A percentile compares a stretch with the other conserved stretches of the same genome.
phyloP scores from a whole-genome alignment of 2,888 invertebrate species.

The Diarsia rubi region DNA sequence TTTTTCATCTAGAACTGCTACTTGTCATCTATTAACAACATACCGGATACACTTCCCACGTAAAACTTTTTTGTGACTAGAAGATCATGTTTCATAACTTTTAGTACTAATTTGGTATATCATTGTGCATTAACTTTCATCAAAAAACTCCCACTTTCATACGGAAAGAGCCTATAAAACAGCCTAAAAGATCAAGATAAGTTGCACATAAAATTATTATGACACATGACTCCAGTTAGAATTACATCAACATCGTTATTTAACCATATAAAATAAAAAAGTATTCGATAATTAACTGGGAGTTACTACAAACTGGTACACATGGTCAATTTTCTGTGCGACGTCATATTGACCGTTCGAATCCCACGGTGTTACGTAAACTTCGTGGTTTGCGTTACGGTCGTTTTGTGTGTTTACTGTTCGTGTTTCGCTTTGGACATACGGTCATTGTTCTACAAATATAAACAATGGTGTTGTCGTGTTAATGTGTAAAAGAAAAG shows the following conservation, averaged over 20 bases:
- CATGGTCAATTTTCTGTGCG: conserved; percentile 66
- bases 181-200: conserved; percentile 60
- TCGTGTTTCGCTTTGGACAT: conserved; percentile 52
- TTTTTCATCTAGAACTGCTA: conserved; percentile 55
- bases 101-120: conserved; percentile 63
- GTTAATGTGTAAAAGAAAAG: conserved; percentile 53
- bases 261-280: conserved; percentile 53
- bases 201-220: conserved; percentile 63
- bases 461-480: conserved; percentile 55
- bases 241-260: conserved; percentile 64
- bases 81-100: conserved; percentile 62
- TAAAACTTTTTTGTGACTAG: conserved; percentile 36
- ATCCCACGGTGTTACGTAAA: conserved; percentile 80
- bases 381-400: conserved; percentile 50
- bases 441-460: conserved; percentile 61
- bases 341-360: conserved; percentile 66
- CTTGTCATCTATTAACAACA: conserved; percentile 45
- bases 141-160: conserved; percentile 65
- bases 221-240: conserved; percentile 49
- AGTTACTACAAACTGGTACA: conserved; percentile 62
- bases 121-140: conserved; percentile 59
- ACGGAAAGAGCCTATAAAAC: conserved; percentile 55
- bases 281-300: conserved; percentile 61
- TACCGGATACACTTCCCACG: conserved; percentile 64
- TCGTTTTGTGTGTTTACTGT: conserved; percentile 53